Percentiles rank a stretch among this genome's conserved stretches.
Evolutionary conservation across 2,888 invertebrate species (phyloP).

Genomic region (Drosophila pegasa): DNA sequence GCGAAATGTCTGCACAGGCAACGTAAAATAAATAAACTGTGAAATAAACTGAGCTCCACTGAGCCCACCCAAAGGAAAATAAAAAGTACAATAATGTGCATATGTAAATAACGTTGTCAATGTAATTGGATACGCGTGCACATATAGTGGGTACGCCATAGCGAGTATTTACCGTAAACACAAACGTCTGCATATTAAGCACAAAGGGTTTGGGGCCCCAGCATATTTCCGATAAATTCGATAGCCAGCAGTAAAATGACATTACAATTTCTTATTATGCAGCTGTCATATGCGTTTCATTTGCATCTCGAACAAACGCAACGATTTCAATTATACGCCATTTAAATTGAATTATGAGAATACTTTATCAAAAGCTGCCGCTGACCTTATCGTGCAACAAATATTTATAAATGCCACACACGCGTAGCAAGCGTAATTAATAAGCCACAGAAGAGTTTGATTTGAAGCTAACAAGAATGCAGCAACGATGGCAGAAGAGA

Average conservation of each 20-base stretch:
- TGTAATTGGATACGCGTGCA: conserved; percentile 77
- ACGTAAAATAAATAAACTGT: conserved; percentile 68
- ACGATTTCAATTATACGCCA: conserved; percentile 67
- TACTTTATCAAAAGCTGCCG: conserved; percentile 1
- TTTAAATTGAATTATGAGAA: conserved; percentile 64
- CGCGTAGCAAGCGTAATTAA: conserved; percentile 51
- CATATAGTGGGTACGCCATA: conserved; percentile 30
- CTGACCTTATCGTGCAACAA: conserved; percentile 3
- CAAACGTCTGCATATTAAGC: not conserved
- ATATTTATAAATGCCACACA: conserved; percentile 16
- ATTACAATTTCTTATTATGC: conserved; percentile 74
- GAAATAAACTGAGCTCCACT: conserved; percentile 56
- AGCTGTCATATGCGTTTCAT: conserved; percentile 71
- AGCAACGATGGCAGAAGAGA: not conserved
- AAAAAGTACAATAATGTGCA: conserved; percentile 69
- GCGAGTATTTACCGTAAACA: conserved; percentile 68
- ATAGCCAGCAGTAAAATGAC: conserved; percentile 48
- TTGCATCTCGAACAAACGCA: conserved; percentile 61
- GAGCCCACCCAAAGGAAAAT: conserved; percentile 32
- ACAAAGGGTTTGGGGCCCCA: not conserved
- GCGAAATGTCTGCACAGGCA: conserved; percentile 47
- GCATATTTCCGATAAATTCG: conserved; percentile 14
- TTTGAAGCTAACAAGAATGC: conserved; percentile 2
- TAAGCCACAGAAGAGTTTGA: conserved; percentile 16
- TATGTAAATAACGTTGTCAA: conserved; percentile 76